These are phyloP conservation scores for Triplophysa siluroides DNA, from an alignment of 2,113 vertebrate species.

Conservation along the genomic window DNA sequence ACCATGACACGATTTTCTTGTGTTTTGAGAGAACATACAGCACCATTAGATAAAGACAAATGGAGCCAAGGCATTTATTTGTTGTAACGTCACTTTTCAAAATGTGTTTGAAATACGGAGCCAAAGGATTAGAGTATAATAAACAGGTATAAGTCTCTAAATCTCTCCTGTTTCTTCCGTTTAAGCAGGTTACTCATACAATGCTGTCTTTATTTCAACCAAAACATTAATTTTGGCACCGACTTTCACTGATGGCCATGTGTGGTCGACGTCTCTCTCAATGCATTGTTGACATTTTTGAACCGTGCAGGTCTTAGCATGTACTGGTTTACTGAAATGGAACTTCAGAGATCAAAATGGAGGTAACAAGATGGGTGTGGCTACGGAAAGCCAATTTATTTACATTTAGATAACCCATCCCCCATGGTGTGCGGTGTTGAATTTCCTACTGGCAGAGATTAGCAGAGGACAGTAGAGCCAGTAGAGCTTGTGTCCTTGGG, in stretches of 20 bases:
- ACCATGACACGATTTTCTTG: too few relatives aligned
- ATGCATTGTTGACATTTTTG: slow-evolving; percentile 33
- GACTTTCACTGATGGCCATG: slow-evolving; percentile 17
- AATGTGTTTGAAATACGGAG: not conserved
- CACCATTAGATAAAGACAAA: not conserved
- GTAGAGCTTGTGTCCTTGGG: slow-evolving; percentile 58
- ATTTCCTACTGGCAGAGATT: slow-evolving; percentile 60
- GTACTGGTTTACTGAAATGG: slow-evolving; percentile 6
- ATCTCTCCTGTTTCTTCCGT: not conserved
- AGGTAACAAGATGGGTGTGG: slow-evolving; percentile 33
- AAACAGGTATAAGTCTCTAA: slow-evolving; percentile 4
- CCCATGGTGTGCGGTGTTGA: slow-evolving; percentile 51
- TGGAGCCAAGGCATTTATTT: slow-evolving; percentile 22
- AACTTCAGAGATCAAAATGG: slow-evolving; percentile 35
- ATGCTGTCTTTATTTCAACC: slow-evolving; percentile 4
- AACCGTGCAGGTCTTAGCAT: slow-evolving; percentile 2
- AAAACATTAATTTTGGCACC: slow-evolving; percentile 38
- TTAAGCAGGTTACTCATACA: slow-evolving; percentile 18
- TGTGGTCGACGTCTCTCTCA: slow-evolving; percentile 40
- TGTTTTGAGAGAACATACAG: not conserved
- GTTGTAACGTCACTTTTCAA: not conserved
- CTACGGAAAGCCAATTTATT: slow-evolving; percentile 40
- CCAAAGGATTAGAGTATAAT: slow-evolving; percentile 19
- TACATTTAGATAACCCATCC: slow-evolving; percentile 32
- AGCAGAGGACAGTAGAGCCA: slow-evolving; percentile 53